A percentile compares a stretch with the other conserved stretches of the same genome.
These are phyloP conservation scores for Mystacornis crossleyi DNA, from an alignment of 2,113 vertebrate genomes.

Conservation along the genomic window DNA sequence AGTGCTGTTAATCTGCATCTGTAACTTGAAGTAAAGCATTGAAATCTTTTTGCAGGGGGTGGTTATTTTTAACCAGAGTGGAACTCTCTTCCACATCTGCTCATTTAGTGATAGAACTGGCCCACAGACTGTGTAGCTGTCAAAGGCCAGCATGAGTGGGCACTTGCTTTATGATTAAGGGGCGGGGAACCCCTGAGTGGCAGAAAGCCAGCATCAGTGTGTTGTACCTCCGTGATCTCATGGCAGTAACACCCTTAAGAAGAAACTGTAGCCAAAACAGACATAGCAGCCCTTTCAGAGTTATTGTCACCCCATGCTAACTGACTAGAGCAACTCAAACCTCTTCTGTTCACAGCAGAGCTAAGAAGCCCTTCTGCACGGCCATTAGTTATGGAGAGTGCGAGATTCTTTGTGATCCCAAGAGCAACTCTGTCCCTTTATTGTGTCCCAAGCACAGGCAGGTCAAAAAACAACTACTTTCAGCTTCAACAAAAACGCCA, in stretches of 20 bases:
- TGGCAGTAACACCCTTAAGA: neutral
- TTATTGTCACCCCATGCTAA: neutral
- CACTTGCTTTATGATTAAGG: neutral
- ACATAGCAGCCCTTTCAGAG: neutral
- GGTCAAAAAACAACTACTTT: neutral
- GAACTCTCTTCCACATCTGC: neutral
- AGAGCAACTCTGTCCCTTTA: neutral
- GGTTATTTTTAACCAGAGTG: neutral
- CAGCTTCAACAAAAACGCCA: neutral
- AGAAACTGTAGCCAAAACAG: neutral
- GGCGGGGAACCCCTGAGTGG: neutral
- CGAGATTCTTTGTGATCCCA: neutral
- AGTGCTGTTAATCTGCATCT: neutral
- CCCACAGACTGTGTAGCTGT: neutral
- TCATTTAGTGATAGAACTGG: neutral
- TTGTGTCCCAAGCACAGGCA: neutral
- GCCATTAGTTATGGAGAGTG: neutral
- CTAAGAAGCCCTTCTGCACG: neutral
- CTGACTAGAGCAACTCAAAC: neutral
- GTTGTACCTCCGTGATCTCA: neutral
- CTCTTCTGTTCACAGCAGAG: neutral
- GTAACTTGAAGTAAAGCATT: neutral
- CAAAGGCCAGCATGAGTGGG: neutral
- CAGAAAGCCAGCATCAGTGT: neutral
- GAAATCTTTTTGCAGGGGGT: neutral